Conservation (phyloP, 2,888 invertebrate species). For the Myopa tessellatipennis region DNA sequence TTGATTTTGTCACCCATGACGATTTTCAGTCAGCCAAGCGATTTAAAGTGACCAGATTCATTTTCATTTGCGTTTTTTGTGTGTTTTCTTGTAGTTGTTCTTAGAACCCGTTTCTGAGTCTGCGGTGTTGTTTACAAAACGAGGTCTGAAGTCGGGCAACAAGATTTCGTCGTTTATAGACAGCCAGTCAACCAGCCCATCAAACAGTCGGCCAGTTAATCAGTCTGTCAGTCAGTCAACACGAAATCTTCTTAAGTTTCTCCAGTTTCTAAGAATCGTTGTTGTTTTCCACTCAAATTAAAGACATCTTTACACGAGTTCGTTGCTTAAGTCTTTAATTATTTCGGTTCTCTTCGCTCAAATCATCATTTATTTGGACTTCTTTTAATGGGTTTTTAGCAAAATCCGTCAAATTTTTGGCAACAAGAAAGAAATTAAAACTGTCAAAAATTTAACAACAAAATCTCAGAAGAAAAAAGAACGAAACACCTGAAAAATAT, state of each 20-base stretch:
- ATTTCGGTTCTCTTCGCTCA: neutral
- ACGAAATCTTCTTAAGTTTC: neutral
- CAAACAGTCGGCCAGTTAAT: neutral
- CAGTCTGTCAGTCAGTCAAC: neutral
- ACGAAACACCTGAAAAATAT: no score
- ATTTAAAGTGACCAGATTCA: no score
- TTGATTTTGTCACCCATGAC: no score
- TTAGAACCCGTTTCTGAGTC: neutral
- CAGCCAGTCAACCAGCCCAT: neutral
- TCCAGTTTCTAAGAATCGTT: no score
- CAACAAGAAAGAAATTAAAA: neutral
- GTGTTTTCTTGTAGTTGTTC: neutral
- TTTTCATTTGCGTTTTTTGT: no score
- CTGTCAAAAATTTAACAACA: neutral
- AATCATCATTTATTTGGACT: neutral
- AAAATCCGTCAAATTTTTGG: neutral
- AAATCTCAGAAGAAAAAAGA: no score
- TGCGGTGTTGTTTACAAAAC: neutral
- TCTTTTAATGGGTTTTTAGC: neutral
- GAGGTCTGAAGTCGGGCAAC: no score
- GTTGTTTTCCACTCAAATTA: neutral
- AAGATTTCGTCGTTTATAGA: neutral
- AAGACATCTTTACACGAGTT: neutral
- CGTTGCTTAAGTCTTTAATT: conserved; percentile 12
- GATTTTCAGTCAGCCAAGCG: no score